Conservation (phyloP, 2,888 invertebrate species). For the Amphipyra tragopoginis region DNA sequence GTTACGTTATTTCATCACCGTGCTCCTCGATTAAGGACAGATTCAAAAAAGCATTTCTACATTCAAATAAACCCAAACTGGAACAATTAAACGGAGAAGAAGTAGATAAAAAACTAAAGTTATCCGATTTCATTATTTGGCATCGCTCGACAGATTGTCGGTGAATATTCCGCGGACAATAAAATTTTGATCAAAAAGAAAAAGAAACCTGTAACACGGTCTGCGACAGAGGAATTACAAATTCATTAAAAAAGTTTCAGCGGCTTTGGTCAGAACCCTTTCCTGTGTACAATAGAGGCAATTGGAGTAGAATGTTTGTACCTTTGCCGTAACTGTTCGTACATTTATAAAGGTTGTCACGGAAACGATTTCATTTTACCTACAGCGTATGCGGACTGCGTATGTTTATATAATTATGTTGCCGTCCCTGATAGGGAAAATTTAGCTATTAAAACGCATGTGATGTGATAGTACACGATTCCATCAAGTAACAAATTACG, state of each 20-base stretch:
- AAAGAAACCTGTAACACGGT: conserved; percentile 55
- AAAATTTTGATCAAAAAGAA: conserved; percentile 55
- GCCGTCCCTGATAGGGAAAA: background rate
- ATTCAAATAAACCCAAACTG: conserved; percentile 17
- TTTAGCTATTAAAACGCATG: background rate
- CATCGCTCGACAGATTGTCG: conserved; percentile 35
- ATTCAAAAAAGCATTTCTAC: background rate
- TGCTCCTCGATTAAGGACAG: background rate
- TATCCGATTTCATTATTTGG: conserved; percentile 37
- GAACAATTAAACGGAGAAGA: conserved; percentile 19
- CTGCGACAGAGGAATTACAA: conserved; percentile 66
- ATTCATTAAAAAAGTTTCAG: conserved; percentile 73
- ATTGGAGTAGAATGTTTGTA: conserved; percentile 39
- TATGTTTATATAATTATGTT: background rate
- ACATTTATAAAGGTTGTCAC: conserved; percentile 33
- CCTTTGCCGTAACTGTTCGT: conserved; percentile 22
- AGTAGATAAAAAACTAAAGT: conserved; percentile 32
- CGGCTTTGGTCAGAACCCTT: conserved; percentile 67
- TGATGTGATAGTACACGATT: too few relatives aligned
- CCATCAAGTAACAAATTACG: background rate
- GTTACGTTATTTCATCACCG: background rate
- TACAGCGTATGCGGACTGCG: background rate
- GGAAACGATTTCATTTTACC: conserved; percentile 7
- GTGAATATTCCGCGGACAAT: conserved; percentile 38
- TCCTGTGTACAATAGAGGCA: conserved; percentile 43